Conservation (phyloP, 1,140 invertebrate genomes). For the Notospermus geniculatus region DNA sequence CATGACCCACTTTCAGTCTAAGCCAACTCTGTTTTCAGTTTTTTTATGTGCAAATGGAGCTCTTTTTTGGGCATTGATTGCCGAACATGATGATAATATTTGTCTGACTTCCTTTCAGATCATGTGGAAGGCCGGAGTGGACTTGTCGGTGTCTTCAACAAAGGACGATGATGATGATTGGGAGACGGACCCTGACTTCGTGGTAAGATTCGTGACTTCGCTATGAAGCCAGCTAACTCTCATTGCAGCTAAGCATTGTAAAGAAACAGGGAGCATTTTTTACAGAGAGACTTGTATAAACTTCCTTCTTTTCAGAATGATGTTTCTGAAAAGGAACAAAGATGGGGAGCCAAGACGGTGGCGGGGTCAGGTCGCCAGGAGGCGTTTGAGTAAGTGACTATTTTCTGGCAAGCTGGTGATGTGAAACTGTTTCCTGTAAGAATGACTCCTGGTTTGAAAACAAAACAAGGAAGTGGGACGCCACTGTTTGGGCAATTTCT, state of each 20-base stretch:
- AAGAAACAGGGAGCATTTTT: not conserved
- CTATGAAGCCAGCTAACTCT: not conserved
- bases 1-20: no score
- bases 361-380: constrained; percentile 68
- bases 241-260: not conserved
- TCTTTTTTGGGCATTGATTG: no score
- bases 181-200: constrained; percentile 91
- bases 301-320: constrained; percentile 65
- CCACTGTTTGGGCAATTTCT: no score
- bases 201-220: constrained; percentile 48
- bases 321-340: constrained; percentile 83
- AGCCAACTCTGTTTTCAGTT: no score
- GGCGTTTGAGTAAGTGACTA: constrained; percentile 70
- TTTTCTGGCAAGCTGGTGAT: no score
- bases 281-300: not conserved
- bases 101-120: no score
- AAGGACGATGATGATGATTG: constrained; percentile 75
- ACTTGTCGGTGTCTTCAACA: constrained; percentile 21
- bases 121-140: constrained; percentile 52
- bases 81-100: no score
- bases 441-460: no score
- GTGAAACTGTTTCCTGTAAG: no score
- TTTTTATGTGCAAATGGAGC: no score
- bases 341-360: constrained; percentile 85
- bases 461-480: no score